Base-by-base conservation (phyloP, 2,888 invertebrate genomes). In the Clusia tigrina region DNA sequence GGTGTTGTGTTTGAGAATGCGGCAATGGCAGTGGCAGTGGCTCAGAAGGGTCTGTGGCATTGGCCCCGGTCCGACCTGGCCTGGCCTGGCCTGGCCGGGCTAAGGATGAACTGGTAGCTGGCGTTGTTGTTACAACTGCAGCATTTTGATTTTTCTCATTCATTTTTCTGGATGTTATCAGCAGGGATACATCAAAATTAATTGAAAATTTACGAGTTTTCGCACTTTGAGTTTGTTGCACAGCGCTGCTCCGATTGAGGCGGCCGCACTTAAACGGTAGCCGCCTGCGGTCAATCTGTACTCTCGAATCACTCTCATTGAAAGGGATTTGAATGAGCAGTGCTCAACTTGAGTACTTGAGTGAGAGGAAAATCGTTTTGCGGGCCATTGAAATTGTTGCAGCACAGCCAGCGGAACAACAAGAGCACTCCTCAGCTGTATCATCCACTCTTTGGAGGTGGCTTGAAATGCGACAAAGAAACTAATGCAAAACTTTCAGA, bases 181-280 rank as follows among this genome's bases (percentile, higher is more conserved):
- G 53, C 57, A 65, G 64, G 68, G 70, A 71, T 71, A 70, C 71
- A 71, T 71, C 71, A 71, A 71, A 71, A 70, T 71, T 71, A 71
- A 71, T 71, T 71, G 71, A 71, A 71, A 71, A 70, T 71, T 71
- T 71, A 71, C 71, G 71, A 71, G 71, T 70, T 70, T 70, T 71
- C 71, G 71, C 71, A 71, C 71, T 71, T 70, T 69, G 63, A 52
- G 25, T 48, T 18, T 48, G 22, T 48, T 18, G 18, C 6, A 20
- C 42, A 15, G 42, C 9, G n/a, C 53, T n/a, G 48, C 46, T 6
- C 2, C 42, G 42, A 10, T 17, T 42, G 42, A 42, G 42, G 42
- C 42, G 42, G 42, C 42, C n/a, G 42, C 10, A 15, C 53, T 63
- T 63, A 65, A 66, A 67, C 66, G 60, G 69, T 68, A 69, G 69